A percentile compares a stretch with the other conserved stretches of the same genome.
phyloP scores from a whole-genome alignment of 2,113 vertebrate species.

The Labrus mixtus region DNA sequence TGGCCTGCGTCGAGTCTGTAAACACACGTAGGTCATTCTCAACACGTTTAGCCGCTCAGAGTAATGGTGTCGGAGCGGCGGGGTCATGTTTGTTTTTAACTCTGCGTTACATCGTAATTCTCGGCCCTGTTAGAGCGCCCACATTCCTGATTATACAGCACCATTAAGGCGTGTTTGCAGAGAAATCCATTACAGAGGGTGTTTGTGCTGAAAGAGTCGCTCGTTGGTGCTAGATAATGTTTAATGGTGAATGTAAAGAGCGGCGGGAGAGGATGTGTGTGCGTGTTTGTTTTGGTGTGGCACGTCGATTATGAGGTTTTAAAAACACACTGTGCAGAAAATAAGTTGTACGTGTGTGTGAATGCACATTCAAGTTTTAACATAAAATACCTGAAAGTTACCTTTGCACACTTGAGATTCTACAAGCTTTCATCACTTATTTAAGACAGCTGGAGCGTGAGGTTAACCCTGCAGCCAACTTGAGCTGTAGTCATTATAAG shows the following conservation, averaged over 20 bases:
- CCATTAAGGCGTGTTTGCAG: constrained; percentile 51
- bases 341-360: neutral
- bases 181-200: constrained; percentile 49
- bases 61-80: constrained; percentile 52
- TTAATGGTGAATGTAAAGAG: constrained; percentile 58
- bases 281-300: constrained; percentile 6
- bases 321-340: neutral
- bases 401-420: neutral
- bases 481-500: no score
- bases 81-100: constrained; percentile 73
- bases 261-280: neutral
- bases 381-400: no score
- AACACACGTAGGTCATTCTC: constrained; percentile 70
- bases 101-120: constrained; percentile 53
- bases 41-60: constrained; percentile 55
- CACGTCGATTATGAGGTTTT: no score
- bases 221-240: constrained; percentile 41
- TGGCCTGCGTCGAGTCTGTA: constrained; percentile 61
- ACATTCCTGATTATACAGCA: constrained; percentile 51
- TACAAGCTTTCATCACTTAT: neutral
- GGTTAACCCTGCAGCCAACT: no score
- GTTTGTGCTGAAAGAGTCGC: constrained; percentile 43
- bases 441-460: no score
- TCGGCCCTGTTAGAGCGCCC: constrained; percentile 15
- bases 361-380: neutral